Evolutionary conservation across 2,113 vertebrate genomes (phyloP).

Genomic region (Syngnathus floridae): DNA sequence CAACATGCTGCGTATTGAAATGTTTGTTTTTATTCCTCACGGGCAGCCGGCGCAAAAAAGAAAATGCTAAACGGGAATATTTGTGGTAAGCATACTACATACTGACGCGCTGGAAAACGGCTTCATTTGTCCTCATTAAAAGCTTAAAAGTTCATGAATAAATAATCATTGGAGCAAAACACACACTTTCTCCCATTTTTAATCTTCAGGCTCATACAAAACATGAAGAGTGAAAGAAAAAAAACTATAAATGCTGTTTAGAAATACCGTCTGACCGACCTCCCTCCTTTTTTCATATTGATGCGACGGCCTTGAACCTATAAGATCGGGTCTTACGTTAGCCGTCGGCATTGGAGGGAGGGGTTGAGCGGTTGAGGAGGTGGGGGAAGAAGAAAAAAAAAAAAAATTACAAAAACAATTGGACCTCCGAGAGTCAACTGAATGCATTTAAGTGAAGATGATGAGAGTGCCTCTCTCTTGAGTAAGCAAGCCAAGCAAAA

Average conservation of each 20-base stretch:
- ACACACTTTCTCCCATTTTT: slow-evolving; percentile 27
- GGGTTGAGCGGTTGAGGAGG: too few species aligned
- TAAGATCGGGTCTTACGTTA: slow-evolving; percentile 46
- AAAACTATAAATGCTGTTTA: slow-evolving; percentile 59
- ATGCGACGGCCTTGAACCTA: slow-evolving; percentile 60
- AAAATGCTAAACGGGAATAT: slow-evolving; percentile 72
- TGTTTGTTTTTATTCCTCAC: slow-evolving; percentile 66
- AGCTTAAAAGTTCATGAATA: slow-evolving; percentile 80
- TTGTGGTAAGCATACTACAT: slow-evolving; percentile 71
- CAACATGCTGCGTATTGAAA: slow-evolving; percentile 55
- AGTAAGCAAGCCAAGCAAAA: slow-evolving; percentile 66
- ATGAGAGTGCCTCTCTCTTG: slow-evolving; percentile 61
- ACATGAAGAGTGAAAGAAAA: slow-evolving; percentile 60
- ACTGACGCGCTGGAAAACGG: slow-evolving; percentile 73
- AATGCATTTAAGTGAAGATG: slow-evolving; percentile 68
- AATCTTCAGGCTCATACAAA: slow-evolving; percentile 61
- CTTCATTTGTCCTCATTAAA: slow-evolving; percentile 81
- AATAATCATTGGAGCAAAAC: slow-evolving; percentile 71
- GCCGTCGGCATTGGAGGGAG: slow-evolving; percentile 49
- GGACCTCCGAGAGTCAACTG: slow-evolving; percentile 69
- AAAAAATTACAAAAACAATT: slow-evolving; percentile 34
- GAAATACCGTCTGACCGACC: slow-evolving; percentile 37
- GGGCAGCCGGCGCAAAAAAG: slow-evolving; percentile 51
- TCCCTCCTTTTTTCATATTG: slow-evolving; percentile 47
- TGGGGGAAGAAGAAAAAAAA: too few species aligned